These are phyloP conservation scores for Cyrtorhinus lividipennis DNA, from an alignment of 1,140 invertebrate species.

Conservation along the genomic window DNA sequence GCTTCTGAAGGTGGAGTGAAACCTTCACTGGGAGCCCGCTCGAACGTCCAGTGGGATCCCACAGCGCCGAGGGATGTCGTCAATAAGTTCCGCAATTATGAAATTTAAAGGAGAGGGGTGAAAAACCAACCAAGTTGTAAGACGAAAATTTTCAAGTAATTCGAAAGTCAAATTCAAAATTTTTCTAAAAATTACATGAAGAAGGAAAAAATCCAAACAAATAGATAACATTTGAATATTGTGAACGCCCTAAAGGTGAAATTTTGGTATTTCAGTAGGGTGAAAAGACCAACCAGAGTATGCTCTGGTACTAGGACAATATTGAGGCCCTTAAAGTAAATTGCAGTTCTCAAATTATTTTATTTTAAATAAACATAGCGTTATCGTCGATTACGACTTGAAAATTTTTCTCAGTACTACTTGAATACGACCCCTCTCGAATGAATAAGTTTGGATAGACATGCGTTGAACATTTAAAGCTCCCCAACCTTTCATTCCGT, in stretches of 20 bases:
- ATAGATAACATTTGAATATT: background rate
- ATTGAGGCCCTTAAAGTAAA: too few species aligned
- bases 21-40: constrained; percentile 47
- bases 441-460: too few species aligned
- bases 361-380: too few species aligned
- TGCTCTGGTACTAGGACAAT: too few species aligned
- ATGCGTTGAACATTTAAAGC: too few species aligned
- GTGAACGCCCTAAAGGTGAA: background rate
- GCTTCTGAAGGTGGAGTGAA: constrained; percentile 68
- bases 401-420: too few species aligned
- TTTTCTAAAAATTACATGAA: background rate
- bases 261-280: background rate
- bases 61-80: constrained; percentile 63
- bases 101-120: constrained; percentile 50
- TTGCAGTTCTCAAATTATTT: too few species aligned
- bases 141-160: background rate
- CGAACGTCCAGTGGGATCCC: constrained; percentile 48
- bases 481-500: too few species aligned
- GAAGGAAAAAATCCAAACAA: background rate
- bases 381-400: too few species aligned
- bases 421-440: too few species aligned
- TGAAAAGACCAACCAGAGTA: too few species aligned
- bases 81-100: constrained; percentile 84
- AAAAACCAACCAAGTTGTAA: background rate
- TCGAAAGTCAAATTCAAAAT: background rate